Percentiles rank a stretch among this genome's conserved stretches.
Evolutionary conservation across 2,888 invertebrate genomes (phyloP).

Genomic region (Stenolophus ochropezus): DNA sequence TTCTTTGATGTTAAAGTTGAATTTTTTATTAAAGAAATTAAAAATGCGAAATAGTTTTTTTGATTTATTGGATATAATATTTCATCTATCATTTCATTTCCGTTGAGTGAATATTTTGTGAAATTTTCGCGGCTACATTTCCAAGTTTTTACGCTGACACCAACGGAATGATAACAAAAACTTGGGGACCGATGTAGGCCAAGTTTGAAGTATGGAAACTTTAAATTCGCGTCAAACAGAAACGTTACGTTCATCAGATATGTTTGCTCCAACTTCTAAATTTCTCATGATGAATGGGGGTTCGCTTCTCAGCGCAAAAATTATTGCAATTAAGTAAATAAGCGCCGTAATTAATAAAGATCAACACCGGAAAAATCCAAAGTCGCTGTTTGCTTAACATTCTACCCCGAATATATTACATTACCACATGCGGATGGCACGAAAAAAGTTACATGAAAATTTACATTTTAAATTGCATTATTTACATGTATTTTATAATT

Average conservation of each 20-base stretch:
- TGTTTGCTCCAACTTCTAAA: neutral
- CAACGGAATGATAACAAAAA: neutral
- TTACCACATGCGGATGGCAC: neutral
- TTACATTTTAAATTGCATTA: no score
- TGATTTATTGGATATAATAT: neutral
- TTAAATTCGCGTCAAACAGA: neutral
- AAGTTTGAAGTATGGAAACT: neutral
- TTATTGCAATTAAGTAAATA: constrained; percentile 29
- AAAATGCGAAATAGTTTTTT: no score
- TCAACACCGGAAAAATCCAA: constrained; percentile 1
- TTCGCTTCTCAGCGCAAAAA: neutral
- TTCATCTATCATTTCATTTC: neutral
- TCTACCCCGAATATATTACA: no score
- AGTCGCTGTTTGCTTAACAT: no score
- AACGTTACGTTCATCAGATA: constrained; percentile 10
- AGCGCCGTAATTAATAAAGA: constrained; percentile 13
- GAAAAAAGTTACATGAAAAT: no score
- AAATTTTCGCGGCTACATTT: neutral
- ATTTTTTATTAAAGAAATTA: no score
- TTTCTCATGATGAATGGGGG: constrained; percentile 2
- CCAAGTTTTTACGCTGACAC: neutral
- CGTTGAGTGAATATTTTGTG: neutral
- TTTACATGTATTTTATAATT: no score
- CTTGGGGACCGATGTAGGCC: neutral
- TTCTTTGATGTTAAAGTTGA: no score